phyloP scores from a whole-genome alignment of 2,797 vertebrate genomes.

The Triplophysa yarkandensis region DNA sequence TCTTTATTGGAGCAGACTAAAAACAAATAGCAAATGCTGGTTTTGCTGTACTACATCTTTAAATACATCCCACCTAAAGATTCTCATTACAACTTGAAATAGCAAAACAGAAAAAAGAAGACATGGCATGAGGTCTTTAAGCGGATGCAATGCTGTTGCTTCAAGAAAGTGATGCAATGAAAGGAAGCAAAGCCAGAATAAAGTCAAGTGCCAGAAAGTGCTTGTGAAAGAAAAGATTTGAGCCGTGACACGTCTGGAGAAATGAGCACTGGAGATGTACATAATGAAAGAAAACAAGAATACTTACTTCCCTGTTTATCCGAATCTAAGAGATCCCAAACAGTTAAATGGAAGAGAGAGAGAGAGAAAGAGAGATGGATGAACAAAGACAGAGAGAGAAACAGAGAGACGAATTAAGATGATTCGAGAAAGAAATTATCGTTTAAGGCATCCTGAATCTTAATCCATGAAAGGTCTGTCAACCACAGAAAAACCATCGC shows the following conservation, averaged over 20 bases:
- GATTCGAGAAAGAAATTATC: constrained; percentile 36
- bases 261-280: too few species aligned
- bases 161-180: constrained; percentile 9
- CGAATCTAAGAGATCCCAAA: constrained; percentile 87
- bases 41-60: too few species aligned
- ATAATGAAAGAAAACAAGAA: constrained; percentile 34
- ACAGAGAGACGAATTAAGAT: constrained; percentile 49
- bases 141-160: background rate
- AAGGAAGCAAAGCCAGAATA: constrained; percentile 2
- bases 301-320: constrained; percentile 99
- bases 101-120: background rate
- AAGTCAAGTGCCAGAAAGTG: background rate
- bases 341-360: constrained; percentile 44
- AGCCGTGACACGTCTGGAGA: constrained; percentile 12
- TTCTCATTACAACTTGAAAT: background rate
- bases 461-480: background rate
- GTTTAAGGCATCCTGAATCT: constrained; percentile 1
- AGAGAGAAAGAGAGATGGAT: constrained; percentile 3
- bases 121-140: background rate
- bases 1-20: too few species aligned
- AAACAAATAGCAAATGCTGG: too few species aligned
- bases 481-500: background rate
- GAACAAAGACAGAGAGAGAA: constrained; percentile 26
- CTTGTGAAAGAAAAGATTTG: background rate
- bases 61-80: background rate